These are phyloP conservation scores for Serrognathus titanus DNA, from an alignment of 2,888 invertebrate species.

Conservation along the genomic window DNA sequence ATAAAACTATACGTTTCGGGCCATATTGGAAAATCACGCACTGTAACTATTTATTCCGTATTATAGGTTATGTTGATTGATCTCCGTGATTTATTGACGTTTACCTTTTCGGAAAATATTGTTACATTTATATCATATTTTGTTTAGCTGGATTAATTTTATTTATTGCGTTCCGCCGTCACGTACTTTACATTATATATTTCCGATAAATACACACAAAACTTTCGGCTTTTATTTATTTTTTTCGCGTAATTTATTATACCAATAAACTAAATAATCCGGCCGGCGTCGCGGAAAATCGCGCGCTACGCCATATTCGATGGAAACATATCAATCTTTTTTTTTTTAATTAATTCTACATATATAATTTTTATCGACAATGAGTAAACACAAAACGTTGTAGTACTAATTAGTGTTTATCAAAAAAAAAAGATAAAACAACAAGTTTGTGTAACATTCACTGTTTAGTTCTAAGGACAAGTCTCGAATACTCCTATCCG, in stretches of 20 bases:
- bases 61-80: slow-evolving; percentile 43
- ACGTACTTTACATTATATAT: slow-evolving; percentile 39
- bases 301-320: background rate
- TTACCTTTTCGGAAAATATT: slow-evolving; percentile 18
- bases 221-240: slow-evolving; percentile 6
- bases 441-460: too few relatives aligned
- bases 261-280: slow-evolving; percentile 2
- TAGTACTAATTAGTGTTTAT: too few relatives aligned
- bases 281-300: background rate
- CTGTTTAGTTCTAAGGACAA: too few relatives aligned
- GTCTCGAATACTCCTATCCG: too few relatives aligned
- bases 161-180: slow-evolving; percentile 34
- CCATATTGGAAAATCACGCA: slow-evolving; percentile 31
- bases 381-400: too few relatives aligned
- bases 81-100: slow-evolving; percentile 29
- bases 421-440: too few relatives aligned
- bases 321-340: too few relatives aligned
- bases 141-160: slow-evolving; percentile 33
- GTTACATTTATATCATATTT: slow-evolving; percentile 21
- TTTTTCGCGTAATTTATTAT: slow-evolving; percentile 9
- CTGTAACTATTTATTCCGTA: slow-evolving; percentile 36
- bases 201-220: slow-evolving; percentile 20
- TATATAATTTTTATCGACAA: too few relatives aligned
- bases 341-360: too few relatives aligned
- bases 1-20: slow-evolving; percentile 35